These are phyloP conservation scores for Panzeria rudis DNA, from an alignment of 2,888 invertebrate species.

Conservation along the genomic window DNA sequence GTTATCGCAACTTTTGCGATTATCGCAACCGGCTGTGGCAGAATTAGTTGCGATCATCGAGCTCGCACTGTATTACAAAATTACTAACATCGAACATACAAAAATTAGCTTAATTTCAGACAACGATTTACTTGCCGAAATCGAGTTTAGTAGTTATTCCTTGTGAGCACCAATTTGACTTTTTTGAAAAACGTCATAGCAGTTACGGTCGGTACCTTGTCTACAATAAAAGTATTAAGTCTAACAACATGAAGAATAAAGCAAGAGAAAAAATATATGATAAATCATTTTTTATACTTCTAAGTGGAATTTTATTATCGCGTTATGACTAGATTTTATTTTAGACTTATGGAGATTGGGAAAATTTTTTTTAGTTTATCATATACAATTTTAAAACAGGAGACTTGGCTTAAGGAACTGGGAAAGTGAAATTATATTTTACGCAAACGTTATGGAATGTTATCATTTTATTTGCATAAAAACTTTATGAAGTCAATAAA, in stretches of 20 bases:
- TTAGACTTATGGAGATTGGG: neutral
- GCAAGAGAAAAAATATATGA: neutral
- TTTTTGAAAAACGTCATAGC: too few species aligned
- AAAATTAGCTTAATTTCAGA: too few species aligned
- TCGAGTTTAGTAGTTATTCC: too few species aligned
- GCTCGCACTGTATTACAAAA: too few species aligned
- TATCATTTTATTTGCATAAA: neutral
- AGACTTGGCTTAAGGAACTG: neutral
- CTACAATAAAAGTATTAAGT: neutral
- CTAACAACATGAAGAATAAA: neutral
- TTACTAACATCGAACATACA: too few species aligned
- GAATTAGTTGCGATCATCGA: too few species aligned
- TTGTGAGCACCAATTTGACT: too few species aligned
- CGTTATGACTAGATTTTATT: neutral
- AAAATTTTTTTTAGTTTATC: neutral
- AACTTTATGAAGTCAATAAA: neutral
- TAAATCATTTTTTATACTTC: neutral
- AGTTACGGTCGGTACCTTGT: neutral
- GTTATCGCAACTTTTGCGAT: too few species aligned
- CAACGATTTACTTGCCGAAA: too few species aligned
- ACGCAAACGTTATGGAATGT: neutral
- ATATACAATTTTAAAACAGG: neutral
- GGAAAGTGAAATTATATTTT: conserved; percentile 3
- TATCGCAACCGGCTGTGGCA: too few species aligned
- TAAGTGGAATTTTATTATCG: neutral